Base-by-base conservation (phyloP, 2,888 invertebrate species). In the Agrypnus murinus region DNA sequence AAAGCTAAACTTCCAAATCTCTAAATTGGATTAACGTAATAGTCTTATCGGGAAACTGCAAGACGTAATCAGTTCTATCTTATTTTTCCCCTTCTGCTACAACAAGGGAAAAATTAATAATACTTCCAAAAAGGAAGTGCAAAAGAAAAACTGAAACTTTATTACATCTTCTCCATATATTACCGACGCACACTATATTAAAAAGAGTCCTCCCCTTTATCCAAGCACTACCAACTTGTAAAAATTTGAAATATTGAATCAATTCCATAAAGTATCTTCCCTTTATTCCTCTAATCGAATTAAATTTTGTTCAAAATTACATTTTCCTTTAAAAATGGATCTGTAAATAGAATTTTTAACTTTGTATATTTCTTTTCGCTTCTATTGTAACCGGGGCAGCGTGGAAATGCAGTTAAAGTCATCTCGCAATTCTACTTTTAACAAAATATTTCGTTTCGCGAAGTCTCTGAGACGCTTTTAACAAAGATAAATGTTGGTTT, bases 11-110 rank as follows among this genome's bases (percentile, higher is more conserved):
- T 69, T 65, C 58, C 32, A 69, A 65, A 69, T 65, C 50, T 65
- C 64, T 60, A 69, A 65, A 69, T 69, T 58, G 46, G 65, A 69
- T 69, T 69, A 69, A 50, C 59, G 58, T 65, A 69, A 64, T 69
- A 59, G 48, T 40, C 65, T 58, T 58, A 69, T 69, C 69, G 53
- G 58, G 8, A 64, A 69, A 65, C 40, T 69, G 65, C 59, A 65
- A 65, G 25, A 32, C 59, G 53, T 25, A 65, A 60, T 69, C 50
- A 60, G 43, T 69, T 64, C 19, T 43, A 53, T 62, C 15, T 60
- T n/a, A n/a, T n/a, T 25, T 25, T 25, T 25, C 6, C 19, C 32
- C 36, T 19, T 36, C 31, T 12, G 55, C 25, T 25, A 48, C 34
- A 63, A 63, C 50, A 50, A 15, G 17, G 40, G 19, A 46, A 55